phyloP scores from a whole-genome alignment of 2,888 invertebrate species.

The Masnerella sp. region DNA sequence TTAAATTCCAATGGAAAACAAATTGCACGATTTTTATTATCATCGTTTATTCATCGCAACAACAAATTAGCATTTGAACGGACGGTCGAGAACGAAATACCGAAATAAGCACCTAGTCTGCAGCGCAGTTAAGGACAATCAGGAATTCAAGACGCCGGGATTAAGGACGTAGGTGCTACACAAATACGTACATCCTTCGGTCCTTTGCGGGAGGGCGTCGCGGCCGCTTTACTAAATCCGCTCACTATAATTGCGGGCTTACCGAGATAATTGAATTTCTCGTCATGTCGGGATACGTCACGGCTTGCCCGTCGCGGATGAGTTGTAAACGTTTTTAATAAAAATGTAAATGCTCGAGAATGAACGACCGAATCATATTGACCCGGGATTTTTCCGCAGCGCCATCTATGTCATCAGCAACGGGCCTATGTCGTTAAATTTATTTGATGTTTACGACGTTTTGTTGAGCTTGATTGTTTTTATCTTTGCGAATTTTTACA shows the following conservation, averaged over 20 bases:
- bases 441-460: no score
- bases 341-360: conserved; percentile 66
- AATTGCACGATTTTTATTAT: no score
- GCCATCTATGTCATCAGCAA: conserved; percentile 35
- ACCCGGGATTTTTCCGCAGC: conserved; percentile 34
- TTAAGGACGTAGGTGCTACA: conserved; percentile 53
- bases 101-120: conserved; percentile 42
- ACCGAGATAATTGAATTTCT: conserved; percentile 83
- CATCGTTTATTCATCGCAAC: no score
- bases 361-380: conserved; percentile 55
- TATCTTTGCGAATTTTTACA: no score
- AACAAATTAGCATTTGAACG: conserved; percentile 72
- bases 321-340: conserved; percentile 68
- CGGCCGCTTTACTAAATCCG: conserved; percentile 62
- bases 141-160: conserved; percentile 50
- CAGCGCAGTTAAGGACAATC: conserved; percentile 44
- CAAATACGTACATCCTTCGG: conserved; percentile 54
- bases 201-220: conserved; percentile 53
- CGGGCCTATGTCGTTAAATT: no score
- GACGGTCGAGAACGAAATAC: conserved; percentile 29
- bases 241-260: conserved; percentile 79
- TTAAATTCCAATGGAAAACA: no score
- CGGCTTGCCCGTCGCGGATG: conserved; percentile 60
- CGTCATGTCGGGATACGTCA: conserved; percentile 60
- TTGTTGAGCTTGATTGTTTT: no score